A percentile compares a stretch with the other conserved stretches of the same genome.
These are phyloP conservation scores for Pelvicachromis taeniatus DNA, from an alignment of 2,113 vertebrate species.

Conservation along the genomic window DNA sequence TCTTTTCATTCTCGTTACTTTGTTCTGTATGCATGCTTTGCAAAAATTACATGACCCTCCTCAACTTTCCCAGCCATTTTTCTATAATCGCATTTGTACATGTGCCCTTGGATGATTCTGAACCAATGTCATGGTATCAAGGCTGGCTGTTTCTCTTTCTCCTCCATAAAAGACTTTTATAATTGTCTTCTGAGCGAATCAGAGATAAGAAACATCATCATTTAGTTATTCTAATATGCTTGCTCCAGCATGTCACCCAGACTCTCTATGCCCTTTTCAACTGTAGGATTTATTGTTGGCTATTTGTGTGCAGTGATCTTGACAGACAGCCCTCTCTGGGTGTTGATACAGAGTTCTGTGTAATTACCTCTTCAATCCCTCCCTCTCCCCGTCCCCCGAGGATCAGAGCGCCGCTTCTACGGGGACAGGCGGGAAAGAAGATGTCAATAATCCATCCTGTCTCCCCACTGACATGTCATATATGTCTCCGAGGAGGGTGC, in stretches of 20 bases:
- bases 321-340: slow-evolving; percentile 55
- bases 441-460: slow-evolving; percentile 67
- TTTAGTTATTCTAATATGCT: slow-evolving; percentile 36
- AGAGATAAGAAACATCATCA: slow-evolving; percentile 57
- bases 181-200: slow-evolving; percentile 56
- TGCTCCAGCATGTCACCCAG: slow-evolving; percentile 11
- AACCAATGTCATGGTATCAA: slow-evolving; percentile 33
- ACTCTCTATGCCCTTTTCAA: slow-evolving; percentile 43
- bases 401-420: slow-evolving; percentile 42
- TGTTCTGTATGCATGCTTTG: not conserved
- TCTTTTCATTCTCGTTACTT: not conserved
- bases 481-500: slow-evolving; percentile 48
- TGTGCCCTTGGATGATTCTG: slow-evolving; percentile 49
- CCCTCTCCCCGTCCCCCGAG: slow-evolving; percentile 34
- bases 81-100: slow-evolving; percentile 8
- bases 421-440: slow-evolving; percentile 40
- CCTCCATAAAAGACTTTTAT: slow-evolving; percentile 42
- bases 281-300: slow-evolving; percentile 27
- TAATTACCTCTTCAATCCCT: slow-evolving; percentile 64
- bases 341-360: slow-evolving; percentile 53
- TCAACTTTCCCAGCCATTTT: slow-evolving; percentile 16
- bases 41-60: not conserved
- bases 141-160: slow-evolving; percentile 11
- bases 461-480: slow-evolving; percentile 53
- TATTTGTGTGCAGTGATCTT: slow-evolving; percentile 40